Base-by-base conservation (phyloP, 2,113 vertebrate species). In the Mungos mungo region DNA sequence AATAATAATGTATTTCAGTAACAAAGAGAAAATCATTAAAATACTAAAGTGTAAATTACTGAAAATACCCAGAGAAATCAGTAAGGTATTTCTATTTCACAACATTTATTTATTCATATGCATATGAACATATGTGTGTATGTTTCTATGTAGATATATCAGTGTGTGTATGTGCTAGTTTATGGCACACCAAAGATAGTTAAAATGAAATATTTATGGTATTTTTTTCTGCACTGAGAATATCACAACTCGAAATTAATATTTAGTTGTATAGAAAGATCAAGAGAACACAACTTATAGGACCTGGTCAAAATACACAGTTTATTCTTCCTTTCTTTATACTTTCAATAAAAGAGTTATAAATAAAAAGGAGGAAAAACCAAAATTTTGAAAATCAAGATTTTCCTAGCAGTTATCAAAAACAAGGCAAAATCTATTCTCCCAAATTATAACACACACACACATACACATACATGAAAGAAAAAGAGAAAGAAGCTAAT, bases 1-100 rank as follows among this genome's bases (percentile, higher is more conserved):
- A n/a, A 85, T 82, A 14, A 93, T 35, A 95, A 94, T 57, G 92
- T 6, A 85, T 29, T 35, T n/a, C 18, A 50, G 63, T 50, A 77
- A 65, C 21, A 82, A 68, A 93, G 81, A n/a, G 33, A 95, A 93
- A 92, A 88, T 79, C 41, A 93, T 88, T 81, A 96, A 95, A 93
- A 93, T 27, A 90, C 19, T 68, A 38, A 87, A 96, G 10, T 63
- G 6, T 66, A 63, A 68, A 80, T 50, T 90, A 95, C 65, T 90
- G n/a, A 80, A 97, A 86, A 93, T 80, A 92, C 31, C 12, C 16
- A 71, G 29, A 71, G 47, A 91, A 86, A 93, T 41, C 31, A 35
- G 3, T 66, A 82, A 94, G 66, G 79, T 18, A 57, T 76, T 90
- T 82, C 93, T 77, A 81, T 93, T 84, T 77, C n/a, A 90, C 3